phyloP scores from a whole-genome alignment of 1,140 invertebrate genomes.

The Leptopilina boulardi region DNA sequence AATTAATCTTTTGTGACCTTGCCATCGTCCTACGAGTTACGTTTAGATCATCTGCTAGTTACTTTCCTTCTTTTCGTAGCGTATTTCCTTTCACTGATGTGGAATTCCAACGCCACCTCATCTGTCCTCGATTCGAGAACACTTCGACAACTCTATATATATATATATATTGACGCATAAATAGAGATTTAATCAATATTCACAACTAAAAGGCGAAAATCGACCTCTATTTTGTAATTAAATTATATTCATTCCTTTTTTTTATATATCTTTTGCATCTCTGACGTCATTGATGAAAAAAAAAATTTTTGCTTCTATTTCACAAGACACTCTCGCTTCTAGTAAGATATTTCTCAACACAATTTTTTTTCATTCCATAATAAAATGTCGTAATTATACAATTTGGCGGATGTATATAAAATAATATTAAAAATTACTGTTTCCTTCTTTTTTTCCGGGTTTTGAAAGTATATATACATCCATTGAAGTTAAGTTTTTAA shows the following conservation, averaged over 20 bases:
- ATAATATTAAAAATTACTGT: too few relatives aligned
- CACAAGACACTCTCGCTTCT: not conserved
- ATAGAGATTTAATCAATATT: not conserved
- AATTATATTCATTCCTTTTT: not conserved
- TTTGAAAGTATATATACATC: too few relatives aligned
- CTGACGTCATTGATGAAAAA: not conserved
- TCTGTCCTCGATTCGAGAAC: conserved; percentile 22
- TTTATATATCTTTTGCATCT: not conserved
- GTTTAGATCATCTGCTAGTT: not conserved
- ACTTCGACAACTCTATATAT: not conserved
- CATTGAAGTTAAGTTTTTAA: too few relatives aligned
- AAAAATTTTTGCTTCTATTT: conserved; percentile 4
- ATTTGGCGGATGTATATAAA: not conserved
- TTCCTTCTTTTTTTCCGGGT: too few relatives aligned
- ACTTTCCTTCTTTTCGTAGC: conserved; percentile 13
- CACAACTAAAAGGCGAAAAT: not conserved
- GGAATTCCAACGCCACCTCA: conserved; percentile 19
- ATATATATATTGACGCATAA: not conserved
- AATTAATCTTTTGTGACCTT: not conserved
- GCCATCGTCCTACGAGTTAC: not conserved
- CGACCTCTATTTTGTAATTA: not conserved
- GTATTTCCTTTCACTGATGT: conserved; percentile 8
- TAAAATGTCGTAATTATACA: too few relatives aligned
- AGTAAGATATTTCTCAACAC: too few relatives aligned
- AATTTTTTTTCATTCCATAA: not conserved